A percentile compares a stretch with the other conserved stretches of the same genome.
phyloP scores from a whole-genome alignment of 2,888 invertebrate genomes.

The Meta bourneti region DNA sequence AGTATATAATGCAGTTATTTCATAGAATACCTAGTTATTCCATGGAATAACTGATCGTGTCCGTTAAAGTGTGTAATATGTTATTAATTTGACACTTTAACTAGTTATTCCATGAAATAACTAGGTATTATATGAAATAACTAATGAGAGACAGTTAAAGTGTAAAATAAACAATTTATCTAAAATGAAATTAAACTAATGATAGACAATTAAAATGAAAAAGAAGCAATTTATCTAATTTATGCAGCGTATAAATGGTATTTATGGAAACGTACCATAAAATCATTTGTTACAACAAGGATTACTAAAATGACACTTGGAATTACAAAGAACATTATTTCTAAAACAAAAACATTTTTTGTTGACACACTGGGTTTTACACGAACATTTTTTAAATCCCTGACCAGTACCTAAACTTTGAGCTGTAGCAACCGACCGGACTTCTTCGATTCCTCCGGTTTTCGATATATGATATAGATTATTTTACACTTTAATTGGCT shows the following conservation, averaged over 20 bases:
- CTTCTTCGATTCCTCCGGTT: no score
- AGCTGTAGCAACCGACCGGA: no score
- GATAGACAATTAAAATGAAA: slow-evolving; percentile 61
- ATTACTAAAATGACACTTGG: no score
- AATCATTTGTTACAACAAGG: slow-evolving; percentile 30
- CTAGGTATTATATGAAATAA: no score
- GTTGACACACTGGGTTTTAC: slow-evolving; percentile 69
- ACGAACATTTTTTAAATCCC: slow-evolving; percentile 66
- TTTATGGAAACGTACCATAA: slow-evolving; percentile 63
- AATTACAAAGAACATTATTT: neutral
- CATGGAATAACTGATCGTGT: slow-evolving; percentile 72
- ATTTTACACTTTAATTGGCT: no score
- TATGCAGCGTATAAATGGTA: slow-evolving; percentile 65
- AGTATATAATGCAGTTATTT: slow-evolving; percentile 73
- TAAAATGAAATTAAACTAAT: neutral
- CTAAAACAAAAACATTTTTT: slow-evolving; percentile 56
- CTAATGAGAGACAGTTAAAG: no score
- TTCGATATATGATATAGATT: no score
- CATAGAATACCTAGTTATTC: slow-evolving; percentile 72
- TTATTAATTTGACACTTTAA: neutral
- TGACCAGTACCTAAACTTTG: slow-evolving; percentile 62
- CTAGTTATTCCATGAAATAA: no score
- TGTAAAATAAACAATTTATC: no score
- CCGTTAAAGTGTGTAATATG: slow-evolving; percentile 66
- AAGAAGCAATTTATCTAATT: slow-evolving; percentile 68